Evolutionary conservation across 2,797 vertebrate species (phyloP).

Genomic region (Rhinella marina): DNA sequence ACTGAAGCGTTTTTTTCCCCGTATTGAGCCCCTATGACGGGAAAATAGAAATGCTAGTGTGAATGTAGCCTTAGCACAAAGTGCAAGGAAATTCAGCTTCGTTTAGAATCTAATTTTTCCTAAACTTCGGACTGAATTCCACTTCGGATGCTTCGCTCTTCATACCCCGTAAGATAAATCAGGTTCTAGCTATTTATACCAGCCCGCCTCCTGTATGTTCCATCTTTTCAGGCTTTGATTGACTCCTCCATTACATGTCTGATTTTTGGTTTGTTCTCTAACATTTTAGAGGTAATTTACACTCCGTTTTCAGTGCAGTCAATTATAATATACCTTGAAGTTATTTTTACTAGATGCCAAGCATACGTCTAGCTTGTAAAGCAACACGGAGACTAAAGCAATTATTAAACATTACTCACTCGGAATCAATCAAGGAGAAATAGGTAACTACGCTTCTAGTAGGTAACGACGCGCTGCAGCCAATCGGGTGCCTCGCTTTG

Average conservation of each 20-base stretch:
- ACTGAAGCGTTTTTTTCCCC: too few species aligned
- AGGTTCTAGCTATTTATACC: too few species aligned
- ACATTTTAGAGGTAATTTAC: slow-evolving; percentile 33
- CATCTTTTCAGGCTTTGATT: background rate
- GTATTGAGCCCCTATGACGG: too few species aligned
- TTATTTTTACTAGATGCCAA: slow-evolving; percentile 41
- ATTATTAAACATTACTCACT: slow-evolving; percentile 30
- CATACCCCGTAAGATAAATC: too few species aligned
- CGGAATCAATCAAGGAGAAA: slow-evolving; percentile 22
- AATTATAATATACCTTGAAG: slow-evolving; percentile 40
- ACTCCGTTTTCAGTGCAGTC: slow-evolving; percentile 23
- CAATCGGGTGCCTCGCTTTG: background rate
- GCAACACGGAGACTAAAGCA: slow-evolving; percentile 27
- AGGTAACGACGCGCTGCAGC: background rate
- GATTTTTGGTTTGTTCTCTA: slow-evolving; percentile 6
- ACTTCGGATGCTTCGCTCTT: too few species aligned
- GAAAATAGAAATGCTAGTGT: too few species aligned
- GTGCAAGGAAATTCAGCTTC: too few species aligned
- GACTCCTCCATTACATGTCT: background rate
- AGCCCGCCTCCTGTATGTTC: background rate
- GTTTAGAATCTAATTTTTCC: too few species aligned
- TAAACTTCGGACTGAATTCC: too few species aligned
- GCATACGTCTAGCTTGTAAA: slow-evolving; percentile 9
- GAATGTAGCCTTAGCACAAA: too few species aligned
- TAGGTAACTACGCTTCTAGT: background rate